Evolutionary conservation across 2,113 vertebrate genomes (phyloP).

Genomic region (Bos indicus): DNA sequence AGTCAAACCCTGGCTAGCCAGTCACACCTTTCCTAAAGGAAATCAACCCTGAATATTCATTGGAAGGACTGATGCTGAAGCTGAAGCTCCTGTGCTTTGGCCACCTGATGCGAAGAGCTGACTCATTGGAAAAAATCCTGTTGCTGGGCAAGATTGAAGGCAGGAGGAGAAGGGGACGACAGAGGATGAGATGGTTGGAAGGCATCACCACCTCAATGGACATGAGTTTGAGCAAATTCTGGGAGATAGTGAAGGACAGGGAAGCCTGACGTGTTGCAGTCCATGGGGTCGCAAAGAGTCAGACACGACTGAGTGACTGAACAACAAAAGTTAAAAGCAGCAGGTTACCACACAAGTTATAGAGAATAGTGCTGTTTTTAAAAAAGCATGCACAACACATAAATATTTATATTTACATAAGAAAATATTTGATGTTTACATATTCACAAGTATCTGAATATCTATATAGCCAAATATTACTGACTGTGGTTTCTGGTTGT

Average conservation of each 20-base stretch:
- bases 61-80: neutral
- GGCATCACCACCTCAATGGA: neutral
- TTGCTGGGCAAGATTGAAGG: neutral
- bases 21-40: neutral
- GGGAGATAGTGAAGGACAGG: neutral
- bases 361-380: neutral
- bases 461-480: neutral
- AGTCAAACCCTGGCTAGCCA: neutral
- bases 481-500: neutral
- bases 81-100: neutral
- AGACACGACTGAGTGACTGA: neutral
- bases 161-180: neutral
- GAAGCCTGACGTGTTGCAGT: neutral
- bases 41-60: neutral
- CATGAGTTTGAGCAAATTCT: neutral
- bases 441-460: neutral
- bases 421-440: neutral
- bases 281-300: neutral
- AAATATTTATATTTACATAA: neutral
- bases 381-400: neutral
- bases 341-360: neutral
- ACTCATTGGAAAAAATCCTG: neutral
- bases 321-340: neutral
- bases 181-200: neutral
- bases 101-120: neutral